These are phyloP conservation scores for Arenaria interpres DNA, from an alignment of 2,113 vertebrate species.

Conservation along the genomic window DNA sequence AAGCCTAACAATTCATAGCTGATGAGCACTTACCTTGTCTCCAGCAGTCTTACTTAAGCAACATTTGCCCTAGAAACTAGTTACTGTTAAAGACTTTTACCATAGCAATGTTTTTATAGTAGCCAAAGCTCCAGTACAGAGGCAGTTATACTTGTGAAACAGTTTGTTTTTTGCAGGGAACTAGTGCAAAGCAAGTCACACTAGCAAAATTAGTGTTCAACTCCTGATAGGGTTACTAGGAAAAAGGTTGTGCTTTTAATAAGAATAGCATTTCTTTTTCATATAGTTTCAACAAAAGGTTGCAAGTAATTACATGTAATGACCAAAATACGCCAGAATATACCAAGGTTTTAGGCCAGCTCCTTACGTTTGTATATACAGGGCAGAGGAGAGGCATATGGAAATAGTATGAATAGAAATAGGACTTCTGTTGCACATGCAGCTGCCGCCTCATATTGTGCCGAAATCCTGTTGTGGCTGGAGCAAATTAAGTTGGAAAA, in stretches of 20 bases:
- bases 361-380: neutral
- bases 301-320: neutral
- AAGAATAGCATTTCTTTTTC: neutral
- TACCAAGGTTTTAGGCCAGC: neutral
- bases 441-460: neutral
- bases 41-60: neutral
- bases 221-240: neutral
- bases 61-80: neutral
- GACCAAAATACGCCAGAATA: neutral
- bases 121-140: neutral
- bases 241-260: neutral
- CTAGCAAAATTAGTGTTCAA: neutral
- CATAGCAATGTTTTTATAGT: neutral
- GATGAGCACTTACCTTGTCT: constrained; percentile 42
- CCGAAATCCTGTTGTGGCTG: neutral
- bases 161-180: neutral
- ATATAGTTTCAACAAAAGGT: neutral
- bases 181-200: neutral
- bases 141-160: neutral
- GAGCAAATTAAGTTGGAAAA: neutral
- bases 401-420: neutral
- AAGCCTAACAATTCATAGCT: neutral
- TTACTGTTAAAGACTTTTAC: neutral
- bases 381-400: rapidly evolving
- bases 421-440: neutral